Base-by-base conservation (phyloP, 2,797 vertebrate genomes). In the Atherinosoma microstoma region DNA sequence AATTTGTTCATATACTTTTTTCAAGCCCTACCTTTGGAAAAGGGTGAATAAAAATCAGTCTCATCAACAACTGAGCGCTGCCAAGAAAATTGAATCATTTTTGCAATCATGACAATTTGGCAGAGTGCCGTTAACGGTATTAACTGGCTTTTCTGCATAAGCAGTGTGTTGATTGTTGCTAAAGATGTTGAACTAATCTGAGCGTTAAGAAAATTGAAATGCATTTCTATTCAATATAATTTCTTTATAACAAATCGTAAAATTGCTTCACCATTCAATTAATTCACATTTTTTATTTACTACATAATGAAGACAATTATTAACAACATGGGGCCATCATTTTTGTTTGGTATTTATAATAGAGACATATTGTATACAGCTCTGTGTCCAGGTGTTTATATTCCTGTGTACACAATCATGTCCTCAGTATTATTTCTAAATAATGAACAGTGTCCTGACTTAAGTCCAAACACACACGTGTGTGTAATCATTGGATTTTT, bases 71-170 rank as follows among this genome's bases (percentile, higher is more conserved):
- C 94, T 94, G 94, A 95, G 94, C 92, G 94, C 95, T 96, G 96
- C 94, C 94, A 94, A 83, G 95, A 96, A 97, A 97, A 97, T 96
- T 93, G 94, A 96, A 96, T 97, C 94, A 94, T 96, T 97, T 97
- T 95, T 96, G 96, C 96, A 98, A 98, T 98, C 96, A 97, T 94
- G 95, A 96, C 96, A 97, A 97, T 97, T 97, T 97, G 96, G 93
- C 95, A 94, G 95, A 96, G 95, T 96, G 97, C 96, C 97, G 97
- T 97, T 98, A 97, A 96, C 95, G 93, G 94, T 96, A 96, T 97
- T 97, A 98, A 97, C 97, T 96, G 95, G 95, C 95, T 95, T 93
- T 96, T 97, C 94, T 96, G 93, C 95, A 96, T 97, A 97, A 97
- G 97, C 95, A 96, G 96, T 96, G 96, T 93, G 96, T 92, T 96